A percentile compares a stretch with the other conserved stretches of the same genome.
phyloP scores from a whole-genome alignment of 2,888 invertebrate genomes.

The Tinea trinotella region DNA sequence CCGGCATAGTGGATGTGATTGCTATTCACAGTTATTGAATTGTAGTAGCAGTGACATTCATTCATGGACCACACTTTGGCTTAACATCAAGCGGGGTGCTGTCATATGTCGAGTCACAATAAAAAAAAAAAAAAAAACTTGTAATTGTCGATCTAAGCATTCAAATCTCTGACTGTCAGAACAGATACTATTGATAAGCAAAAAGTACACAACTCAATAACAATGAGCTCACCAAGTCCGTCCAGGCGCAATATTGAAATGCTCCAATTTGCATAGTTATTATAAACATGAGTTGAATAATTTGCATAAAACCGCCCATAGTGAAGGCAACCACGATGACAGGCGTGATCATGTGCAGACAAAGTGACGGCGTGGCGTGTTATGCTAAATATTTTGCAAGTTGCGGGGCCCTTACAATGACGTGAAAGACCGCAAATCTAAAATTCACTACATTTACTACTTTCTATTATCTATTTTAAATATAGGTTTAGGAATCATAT shows the following conservation, averaged over 20 bases:
- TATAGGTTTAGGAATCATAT: background rate
- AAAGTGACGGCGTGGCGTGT: constrained; percentile 12
- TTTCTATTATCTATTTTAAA: background rate
- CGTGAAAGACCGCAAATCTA: background rate
- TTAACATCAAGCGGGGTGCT: too few relatives aligned
- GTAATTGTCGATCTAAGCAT: background rate
- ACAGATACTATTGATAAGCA: constrained; percentile 27
- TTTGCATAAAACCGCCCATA: constrained; percentile 30
- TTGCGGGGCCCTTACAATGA: background rate
- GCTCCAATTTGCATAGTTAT: constrained; percentile 62
- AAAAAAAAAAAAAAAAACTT: too few relatives aligned
- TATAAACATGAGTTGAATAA: constrained; percentile 51
- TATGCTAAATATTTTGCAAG: constrained; percentile 5
- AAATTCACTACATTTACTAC: background rate
- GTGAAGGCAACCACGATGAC: constrained; percentile 12
- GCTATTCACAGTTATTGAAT: too few relatives aligned
- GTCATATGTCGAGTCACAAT: too few relatives aligned
- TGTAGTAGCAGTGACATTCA: too few relatives aligned
- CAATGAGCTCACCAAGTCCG: constrained; percentile 46
- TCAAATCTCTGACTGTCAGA: constrained; percentile 3
- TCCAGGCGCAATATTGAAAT: constrained; percentile 56
- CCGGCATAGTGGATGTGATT: too few relatives aligned
- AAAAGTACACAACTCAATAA: constrained; percentile 48
- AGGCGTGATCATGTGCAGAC: constrained; percentile 16
- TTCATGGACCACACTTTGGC: too few relatives aligned